A percentile compares a stretch with the other conserved stretches of the same genome.
Evolutionary conservation across 2,113 vertebrate genomes (phyloP).

Genomic region (Hippocampus comes): DNA sequence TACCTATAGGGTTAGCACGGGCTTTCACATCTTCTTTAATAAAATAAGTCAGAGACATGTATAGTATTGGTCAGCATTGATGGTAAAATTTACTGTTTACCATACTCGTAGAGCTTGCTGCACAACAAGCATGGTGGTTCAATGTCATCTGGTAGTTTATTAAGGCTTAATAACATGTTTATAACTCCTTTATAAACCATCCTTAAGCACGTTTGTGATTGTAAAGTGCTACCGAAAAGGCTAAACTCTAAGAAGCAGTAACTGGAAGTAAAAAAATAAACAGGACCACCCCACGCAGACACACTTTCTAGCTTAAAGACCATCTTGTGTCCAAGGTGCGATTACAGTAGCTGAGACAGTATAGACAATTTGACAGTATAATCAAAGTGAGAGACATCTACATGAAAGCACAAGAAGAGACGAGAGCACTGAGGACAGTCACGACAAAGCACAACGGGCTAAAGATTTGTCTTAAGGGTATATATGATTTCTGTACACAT

Average conservation of each 20-base stretch:
- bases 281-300: conserved; percentile 29
- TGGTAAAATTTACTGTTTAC: too few species aligned
- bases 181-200: not conserved
- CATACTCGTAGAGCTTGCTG: too few species aligned
- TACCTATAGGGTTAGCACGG: too few species aligned
- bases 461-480: conserved; percentile 17
- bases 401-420: conserved; percentile 55
- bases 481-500: conserved; percentile 52
- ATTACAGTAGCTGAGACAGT: conserved; percentile 43
- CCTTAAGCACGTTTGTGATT: not conserved
- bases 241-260: conserved; percentile 31
- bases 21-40: too few species aligned
- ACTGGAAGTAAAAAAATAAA: conserved; percentile 32
- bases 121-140: not conserved
- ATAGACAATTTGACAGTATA: conserved; percentile 7
- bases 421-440: conserved; percentile 48
- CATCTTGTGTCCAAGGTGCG: conserved; percentile 41
- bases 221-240: conserved; percentile 12
- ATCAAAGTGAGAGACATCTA: conserved; percentile 25
- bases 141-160: not conserved
- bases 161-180: not conserved
- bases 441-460: conserved; percentile 53
- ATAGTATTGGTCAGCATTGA: too few species aligned
- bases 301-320: conserved; percentile 25
- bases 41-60: too few species aligned